Percentiles rank a stretch among this genome's conserved stretches.
These are phyloP conservation scores for Poeciliopsis gracilis DNA, from an alignment of 2,797 vertebrate genomes.

Conservation along the genomic window DNA sequence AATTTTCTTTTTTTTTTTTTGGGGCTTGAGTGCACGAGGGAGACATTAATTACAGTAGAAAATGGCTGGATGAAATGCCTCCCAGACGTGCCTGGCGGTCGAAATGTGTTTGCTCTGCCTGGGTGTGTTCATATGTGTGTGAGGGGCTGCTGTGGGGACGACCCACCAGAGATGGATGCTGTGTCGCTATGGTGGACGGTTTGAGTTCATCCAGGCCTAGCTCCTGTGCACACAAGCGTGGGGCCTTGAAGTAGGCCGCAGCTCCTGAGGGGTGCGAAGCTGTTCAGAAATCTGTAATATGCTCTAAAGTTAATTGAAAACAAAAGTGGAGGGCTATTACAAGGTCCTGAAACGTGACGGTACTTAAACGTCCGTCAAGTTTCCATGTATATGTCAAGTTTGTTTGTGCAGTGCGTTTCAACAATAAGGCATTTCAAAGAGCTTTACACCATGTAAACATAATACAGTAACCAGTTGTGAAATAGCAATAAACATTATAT, in stretches of 20 bases:
- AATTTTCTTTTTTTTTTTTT: conserved; percentile 23
- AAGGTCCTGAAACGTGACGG: background rate
- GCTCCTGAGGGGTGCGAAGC: conserved; percentile 38
- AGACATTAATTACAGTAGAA: conserved; percentile 66
- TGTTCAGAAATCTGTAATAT: conserved; percentile 31
- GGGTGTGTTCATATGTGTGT: conserved; percentile 59
- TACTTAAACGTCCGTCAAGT: background rate
- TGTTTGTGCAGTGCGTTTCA: too few species aligned
- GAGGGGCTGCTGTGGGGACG: conserved; percentile 57
- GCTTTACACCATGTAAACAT: too few species aligned
- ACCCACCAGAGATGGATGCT: conserved; percentile 41
- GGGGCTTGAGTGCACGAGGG: conserved; percentile 52
- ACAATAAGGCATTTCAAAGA: too few species aligned
- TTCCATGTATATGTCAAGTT: background rate
- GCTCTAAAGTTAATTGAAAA: background rate
- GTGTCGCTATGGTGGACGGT: conserved; percentile 35
- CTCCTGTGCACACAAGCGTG: conserved; percentile 19
- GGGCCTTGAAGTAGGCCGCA: conserved; percentile 31
- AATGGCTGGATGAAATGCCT: conserved; percentile 60
- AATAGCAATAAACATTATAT: too few species aligned
- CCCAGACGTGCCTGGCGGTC: conserved; percentile 50
- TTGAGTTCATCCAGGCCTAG: conserved; percentile 45
- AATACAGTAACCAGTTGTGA: too few species aligned
- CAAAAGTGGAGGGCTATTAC: background rate
- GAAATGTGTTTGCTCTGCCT: conserved; percentile 66